Percentiles rank a stretch among this genome's conserved stretches.
Conservation (phyloP, 1,140 invertebrate species). For the Dinothrombium tinctorium region DNA sequence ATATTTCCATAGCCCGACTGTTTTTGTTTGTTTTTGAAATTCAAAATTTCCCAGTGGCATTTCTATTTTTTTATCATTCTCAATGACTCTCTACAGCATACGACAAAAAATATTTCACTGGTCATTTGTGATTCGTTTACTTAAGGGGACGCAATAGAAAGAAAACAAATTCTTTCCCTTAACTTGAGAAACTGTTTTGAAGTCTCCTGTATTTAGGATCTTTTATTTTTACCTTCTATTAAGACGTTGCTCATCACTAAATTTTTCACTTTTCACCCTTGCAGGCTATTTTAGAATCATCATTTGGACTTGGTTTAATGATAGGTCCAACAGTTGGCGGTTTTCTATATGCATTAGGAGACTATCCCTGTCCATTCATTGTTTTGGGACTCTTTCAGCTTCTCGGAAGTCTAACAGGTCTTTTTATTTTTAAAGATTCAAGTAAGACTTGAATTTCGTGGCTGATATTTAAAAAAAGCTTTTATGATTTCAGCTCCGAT, state of each 20-base stretch:
- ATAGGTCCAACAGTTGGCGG: slow-evolving; percentile 17
- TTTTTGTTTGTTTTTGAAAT: too few species aligned
- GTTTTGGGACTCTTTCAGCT: slow-evolving; percentile 52
- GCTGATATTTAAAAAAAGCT: background rate
- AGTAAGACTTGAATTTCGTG: slow-evolving; percentile 23
- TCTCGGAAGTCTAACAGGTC: slow-evolving; percentile 42
- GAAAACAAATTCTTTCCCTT: too few species aligned
- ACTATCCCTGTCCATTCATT: slow-evolving; percentile 62
- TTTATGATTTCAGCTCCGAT: background rate
- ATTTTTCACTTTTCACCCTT: too few species aligned
- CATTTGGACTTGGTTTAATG: slow-evolving; percentile 16
- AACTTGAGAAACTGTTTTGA: too few species aligned
- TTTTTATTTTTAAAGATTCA: slow-evolving; percentile 35
- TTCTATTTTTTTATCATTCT: too few species aligned
- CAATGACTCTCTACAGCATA: too few species aligned
- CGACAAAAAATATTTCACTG: too few species aligned
- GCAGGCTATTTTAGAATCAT: slow-evolving; percentile 21
- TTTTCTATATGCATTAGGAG: slow-evolving; percentile 25
- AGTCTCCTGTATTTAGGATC: too few species aligned
- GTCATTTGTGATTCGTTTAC: too few species aligned
- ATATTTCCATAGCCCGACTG: slow-evolving; percentile 2
- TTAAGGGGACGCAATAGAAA: too few species aligned
- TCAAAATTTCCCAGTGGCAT: too few species aligned
- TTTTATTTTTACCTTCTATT: background rate
- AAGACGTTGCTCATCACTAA: slow-evolving; percentile 7